A percentile compares a stretch with the other conserved stretches of the same genome.
Conservation (phyloP, 2,113 vertebrate genomes). For the Catharus bicknelli region DNA sequence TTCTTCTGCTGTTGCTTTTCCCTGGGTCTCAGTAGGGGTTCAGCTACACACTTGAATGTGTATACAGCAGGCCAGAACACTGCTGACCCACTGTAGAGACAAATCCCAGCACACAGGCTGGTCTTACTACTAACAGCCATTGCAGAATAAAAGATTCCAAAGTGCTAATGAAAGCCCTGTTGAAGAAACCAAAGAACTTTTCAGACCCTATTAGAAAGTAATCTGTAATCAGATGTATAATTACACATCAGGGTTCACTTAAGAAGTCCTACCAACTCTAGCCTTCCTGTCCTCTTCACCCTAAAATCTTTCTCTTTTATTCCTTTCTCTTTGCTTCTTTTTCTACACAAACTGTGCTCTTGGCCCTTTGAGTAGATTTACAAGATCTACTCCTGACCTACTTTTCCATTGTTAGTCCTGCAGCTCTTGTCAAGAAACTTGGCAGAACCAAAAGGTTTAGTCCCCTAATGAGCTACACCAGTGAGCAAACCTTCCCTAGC, state of each 20-base stretch:
- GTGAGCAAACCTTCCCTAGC: constrained; percentile 4
- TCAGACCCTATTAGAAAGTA: neutral
- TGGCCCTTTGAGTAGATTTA: constrained; percentile 10
- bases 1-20: constrained; percentile 23
- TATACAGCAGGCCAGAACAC: constrained; percentile 1
- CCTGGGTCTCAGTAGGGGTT: constrained; percentile 14
- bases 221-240: neutral
- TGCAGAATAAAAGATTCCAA: neutral
- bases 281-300: neutral
- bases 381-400: constrained; percentile 48
- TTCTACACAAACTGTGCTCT: neutral
- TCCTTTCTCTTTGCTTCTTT: neutral
- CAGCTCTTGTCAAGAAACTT: constrained; percentile 38
- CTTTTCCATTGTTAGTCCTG: constrained; percentile 36
- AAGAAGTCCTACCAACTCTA: neutral
- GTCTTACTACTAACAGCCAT: neutral
- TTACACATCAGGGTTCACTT: neutral
- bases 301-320: neutral
- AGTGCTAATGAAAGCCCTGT: neutral
- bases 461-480: constrained; percentile 31
- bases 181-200: constrained; percentile 5
- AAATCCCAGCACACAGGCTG: neutral
- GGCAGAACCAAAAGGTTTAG: constrained; percentile 36
- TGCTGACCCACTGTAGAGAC: neutral
- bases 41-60: neutral